These are phyloP conservation scores for Nasonia oneida DNA, from an alignment of 2,888 invertebrate species.

Conservation along the genomic window DNA sequence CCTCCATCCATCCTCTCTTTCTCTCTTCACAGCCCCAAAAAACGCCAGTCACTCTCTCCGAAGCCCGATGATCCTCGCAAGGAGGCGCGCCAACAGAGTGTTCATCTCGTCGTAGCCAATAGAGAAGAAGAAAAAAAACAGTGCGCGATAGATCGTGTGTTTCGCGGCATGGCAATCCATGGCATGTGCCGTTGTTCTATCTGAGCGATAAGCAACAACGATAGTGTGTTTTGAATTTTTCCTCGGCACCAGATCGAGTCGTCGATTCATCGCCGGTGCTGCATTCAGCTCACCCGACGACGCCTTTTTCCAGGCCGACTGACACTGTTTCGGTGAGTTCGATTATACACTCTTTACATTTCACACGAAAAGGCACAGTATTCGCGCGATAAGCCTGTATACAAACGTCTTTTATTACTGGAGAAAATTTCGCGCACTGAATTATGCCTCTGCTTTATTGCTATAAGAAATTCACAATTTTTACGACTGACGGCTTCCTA, in stretches of 20 bases:
- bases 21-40: not conserved
- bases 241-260: not conserved
- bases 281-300: slow-evolving; percentile 53
- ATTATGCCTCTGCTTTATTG: not conserved
- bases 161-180: not conserved
- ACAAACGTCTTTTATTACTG: not conserved
- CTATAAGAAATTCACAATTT: not conserved
- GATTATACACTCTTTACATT: not conserved
- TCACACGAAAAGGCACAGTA: not conserved
- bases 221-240: not conserved
- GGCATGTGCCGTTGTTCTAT: not conserved
- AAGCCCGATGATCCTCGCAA: slow-evolving; percentile 36
- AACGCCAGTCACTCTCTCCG: not conserved
- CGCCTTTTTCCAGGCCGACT: not conserved
- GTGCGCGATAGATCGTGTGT: slow-evolving; percentile 1
- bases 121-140: not conserved
- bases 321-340: slow-evolving; percentile 45
- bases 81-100: slow-evolving; percentile 12
- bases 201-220: not conserved
- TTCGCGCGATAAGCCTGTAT: not conserved
- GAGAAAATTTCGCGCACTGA: not conserved
- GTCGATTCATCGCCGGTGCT: slow-evolving; percentile 39
- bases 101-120: not conserved
- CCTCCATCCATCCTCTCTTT: not conserved
- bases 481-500: not conserved